Percentiles rank a stretch among this genome's conserved stretches.
phyloP scores from a whole-genome alignment of 92 coral and sea anemone genomes.

The Micromussa lordhowensis region DNA sequence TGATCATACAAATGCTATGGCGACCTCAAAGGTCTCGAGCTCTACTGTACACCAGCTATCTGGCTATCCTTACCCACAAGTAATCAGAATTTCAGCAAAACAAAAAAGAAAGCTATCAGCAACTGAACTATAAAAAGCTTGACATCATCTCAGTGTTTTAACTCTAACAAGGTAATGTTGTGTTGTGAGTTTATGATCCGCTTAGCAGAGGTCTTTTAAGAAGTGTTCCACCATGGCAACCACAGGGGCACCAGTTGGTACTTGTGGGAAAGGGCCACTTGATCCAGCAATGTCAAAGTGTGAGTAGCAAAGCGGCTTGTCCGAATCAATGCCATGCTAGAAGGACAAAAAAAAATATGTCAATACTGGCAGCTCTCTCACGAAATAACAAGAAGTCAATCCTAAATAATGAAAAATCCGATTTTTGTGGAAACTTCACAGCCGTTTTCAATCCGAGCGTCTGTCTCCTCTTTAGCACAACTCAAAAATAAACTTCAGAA shows the following conservation, averaged over 20 bases:
- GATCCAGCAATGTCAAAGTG: conserved; percentile 99
- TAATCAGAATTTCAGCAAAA: neutral
- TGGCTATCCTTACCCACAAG: too few relatives aligned
- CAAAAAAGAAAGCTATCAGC: neutral
- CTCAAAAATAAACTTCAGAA: too few relatives aligned
- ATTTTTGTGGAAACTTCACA: neutral
- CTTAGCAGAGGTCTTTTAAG: conserved; percentile 52
- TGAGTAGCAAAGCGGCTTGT: conserved; percentile 69
- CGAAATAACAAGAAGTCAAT: neutral
- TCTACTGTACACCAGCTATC: too few relatives aligned
- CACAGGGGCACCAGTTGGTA: conserved; percentile 94
- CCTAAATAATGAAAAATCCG: too few relatives aligned
- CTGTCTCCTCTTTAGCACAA: neutral
- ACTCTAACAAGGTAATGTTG: neutral
- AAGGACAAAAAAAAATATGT: neutral
- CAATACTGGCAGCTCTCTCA: neutral
- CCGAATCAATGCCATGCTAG: conserved; percentile 94
- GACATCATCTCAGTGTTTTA: neutral
- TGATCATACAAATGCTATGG: too few relatives aligned
- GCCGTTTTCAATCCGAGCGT: neutral
- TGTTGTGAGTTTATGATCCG: neutral
- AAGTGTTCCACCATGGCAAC: conserved; percentile 87
- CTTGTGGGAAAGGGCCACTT: conserved; percentile 79
- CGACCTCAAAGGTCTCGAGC: too few relatives aligned
- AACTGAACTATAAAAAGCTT: neutral